A percentile compares a stretch with the other conserved stretches of the same genome.
Conservation (phyloP, 2,888 invertebrate species). For the Cylindroiulus punctatus region DNA sequence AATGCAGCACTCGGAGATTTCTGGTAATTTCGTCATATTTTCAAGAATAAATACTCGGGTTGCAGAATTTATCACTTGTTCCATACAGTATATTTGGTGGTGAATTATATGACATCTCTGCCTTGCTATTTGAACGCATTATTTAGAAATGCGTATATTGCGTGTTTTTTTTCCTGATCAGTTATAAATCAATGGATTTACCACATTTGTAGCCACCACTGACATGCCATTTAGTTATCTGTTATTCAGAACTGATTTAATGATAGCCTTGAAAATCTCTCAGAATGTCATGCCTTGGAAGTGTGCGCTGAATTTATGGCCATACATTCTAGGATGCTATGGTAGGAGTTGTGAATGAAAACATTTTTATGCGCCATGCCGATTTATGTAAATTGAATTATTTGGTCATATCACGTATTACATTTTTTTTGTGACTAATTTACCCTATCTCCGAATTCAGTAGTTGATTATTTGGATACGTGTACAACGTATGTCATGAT, state of each 20-base stretch:
- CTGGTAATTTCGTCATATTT: neutral
- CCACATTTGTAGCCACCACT: neutral
- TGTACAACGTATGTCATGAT: no score
- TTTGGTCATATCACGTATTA: no score
- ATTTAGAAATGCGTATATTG: neutral
- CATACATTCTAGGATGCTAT: neutral
- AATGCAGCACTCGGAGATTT: neutral
- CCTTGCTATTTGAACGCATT: neutral
- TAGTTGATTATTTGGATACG: no score
- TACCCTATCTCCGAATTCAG: no score
- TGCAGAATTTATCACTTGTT: neutral
- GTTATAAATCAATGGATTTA: slow-evolving; percentile 7
- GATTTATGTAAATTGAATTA: no score
- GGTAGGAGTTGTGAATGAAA: no score
- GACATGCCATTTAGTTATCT: slow-evolving; percentile 23
- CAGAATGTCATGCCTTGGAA: neutral
- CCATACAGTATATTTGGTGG: slow-evolving; percentile 20
- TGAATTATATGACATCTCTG: neutral
- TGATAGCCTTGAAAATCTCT: slow-evolving; percentile 4
- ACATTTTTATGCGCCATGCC: neutral
- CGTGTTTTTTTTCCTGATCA: neutral
- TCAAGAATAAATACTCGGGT: neutral
- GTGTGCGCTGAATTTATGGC: slow-evolving; percentile 16
- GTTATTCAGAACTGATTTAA: neutral
- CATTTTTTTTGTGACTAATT: no score